Conservation (phyloP, 2,888 invertebrate genomes). For the Lissonota sp. region DNA sequence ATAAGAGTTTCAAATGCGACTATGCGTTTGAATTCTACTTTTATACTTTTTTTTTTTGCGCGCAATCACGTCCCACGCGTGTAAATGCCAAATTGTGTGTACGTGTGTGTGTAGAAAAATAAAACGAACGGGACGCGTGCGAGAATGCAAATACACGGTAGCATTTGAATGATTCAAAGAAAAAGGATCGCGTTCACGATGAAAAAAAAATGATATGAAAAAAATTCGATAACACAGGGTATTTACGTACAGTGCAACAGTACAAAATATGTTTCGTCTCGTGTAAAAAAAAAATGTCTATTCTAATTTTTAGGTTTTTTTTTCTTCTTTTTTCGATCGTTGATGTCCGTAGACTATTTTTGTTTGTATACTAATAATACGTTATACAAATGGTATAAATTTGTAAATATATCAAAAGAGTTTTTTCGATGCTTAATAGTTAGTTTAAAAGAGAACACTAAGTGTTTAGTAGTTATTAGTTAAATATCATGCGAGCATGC, state of each 20-base stretch:
- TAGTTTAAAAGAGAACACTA: conserved; percentile 56
- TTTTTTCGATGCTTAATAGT: conserved; percentile 62
- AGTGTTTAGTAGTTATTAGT: conserved; percentile 66
- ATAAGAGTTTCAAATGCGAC: conserved; percentile 50
- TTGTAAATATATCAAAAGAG: conserved; percentile 81
- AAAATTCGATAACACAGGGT: conserved; percentile 33
- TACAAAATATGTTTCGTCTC: conserved; percentile 49
- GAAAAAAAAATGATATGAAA: conserved; percentile 2
- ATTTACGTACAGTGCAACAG: conserved; percentile 50
- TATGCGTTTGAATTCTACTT: conserved; percentile 37
- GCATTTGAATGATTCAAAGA: conserved; percentile 47
- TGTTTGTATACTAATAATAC: conserved; percentile 48
- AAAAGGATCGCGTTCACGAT: conserved; percentile 24
- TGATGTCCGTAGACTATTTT: conserved; percentile 30
- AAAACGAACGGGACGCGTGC: conserved; percentile 53
- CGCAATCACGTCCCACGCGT: conserved; percentile 44
- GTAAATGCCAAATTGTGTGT: conserved; percentile 47
- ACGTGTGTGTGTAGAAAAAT: conserved; percentile 55
- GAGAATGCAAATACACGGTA: conserved; percentile 41
- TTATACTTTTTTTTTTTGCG: conserved; percentile 12
- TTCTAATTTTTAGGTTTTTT: conserved; percentile 31
- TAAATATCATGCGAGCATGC: conserved; percentile 77
- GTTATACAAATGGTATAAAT: conserved; percentile 79
- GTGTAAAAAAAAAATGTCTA: conserved; percentile 48
- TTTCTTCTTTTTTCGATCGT: conserved; percentile 18